These are phyloP conservation scores for Aphelenchoides fujianensis DNA, from an alignment of 1,140 invertebrate species.

Conservation along the genomic window DNA sequence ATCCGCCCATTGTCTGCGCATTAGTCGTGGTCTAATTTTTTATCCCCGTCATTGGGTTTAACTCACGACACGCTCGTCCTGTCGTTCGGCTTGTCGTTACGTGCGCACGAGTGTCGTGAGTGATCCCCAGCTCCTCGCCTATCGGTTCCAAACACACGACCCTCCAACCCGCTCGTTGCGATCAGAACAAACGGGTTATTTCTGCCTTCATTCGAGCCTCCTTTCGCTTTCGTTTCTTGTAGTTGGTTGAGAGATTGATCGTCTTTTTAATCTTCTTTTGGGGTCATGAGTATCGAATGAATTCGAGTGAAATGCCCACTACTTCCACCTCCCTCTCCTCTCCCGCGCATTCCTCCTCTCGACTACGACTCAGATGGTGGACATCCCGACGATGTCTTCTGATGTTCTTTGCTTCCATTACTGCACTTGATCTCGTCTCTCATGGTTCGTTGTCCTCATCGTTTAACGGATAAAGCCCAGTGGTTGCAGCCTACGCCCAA, in stretches of 20 bases:
- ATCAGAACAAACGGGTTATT: neutral
- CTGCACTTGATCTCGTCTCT: neutral
- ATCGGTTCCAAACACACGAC: too few relatives aligned
- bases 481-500: slow-evolving; percentile 27
- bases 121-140: too few relatives aligned
- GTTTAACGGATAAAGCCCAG: neutral
- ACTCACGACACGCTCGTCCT: too few relatives aligned
- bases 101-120: too few relatives aligned
- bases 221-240: too few relatives aligned
- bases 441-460: neutral
- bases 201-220: neutral
- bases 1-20: too few relatives aligned
- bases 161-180: too few relatives aligned
- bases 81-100: too few relatives aligned
- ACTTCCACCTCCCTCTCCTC: neutral
- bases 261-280: neutral
- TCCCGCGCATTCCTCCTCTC: neutral
- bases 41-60: too few relatives aligned
- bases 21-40: too few relatives aligned
- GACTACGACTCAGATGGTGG: neutral
- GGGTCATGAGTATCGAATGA: neutral
- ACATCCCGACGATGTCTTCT: neutral
- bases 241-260: neutral
- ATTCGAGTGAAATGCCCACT: neutral
- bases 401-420: neutral